Conservation (phyloP, 2,113 vertebrate genomes). For the Muntiacus muntjak region DNA sequence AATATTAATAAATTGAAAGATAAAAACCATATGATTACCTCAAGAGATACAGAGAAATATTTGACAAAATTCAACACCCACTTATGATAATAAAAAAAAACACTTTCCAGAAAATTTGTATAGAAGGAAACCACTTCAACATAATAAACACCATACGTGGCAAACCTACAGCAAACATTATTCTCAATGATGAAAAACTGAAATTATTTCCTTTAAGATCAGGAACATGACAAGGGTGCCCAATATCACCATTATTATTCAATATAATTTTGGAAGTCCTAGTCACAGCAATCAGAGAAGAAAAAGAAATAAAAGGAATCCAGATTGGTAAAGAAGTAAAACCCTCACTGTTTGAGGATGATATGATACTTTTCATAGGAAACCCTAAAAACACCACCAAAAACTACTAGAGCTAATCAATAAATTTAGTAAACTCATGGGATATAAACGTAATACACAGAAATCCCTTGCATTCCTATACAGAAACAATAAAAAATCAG, state of each 20-base stretch:
- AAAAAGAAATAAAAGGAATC: background rate
- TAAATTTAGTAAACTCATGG: background rate
- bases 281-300: background rate
- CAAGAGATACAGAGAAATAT: background rate
- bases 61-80: background rate
- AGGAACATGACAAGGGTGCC: background rate
- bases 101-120: background rate
- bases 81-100: background rate
- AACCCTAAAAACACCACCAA: background rate
- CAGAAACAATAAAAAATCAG: background rate
- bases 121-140: background rate
- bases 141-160: background rate
- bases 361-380: background rate
- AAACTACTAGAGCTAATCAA: background rate
- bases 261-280: background rate
- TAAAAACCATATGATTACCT: background rate
- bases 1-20: background rate
- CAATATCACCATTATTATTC: background rate
- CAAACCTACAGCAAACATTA: background rate
- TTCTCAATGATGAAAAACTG: background rate
- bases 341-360: background rate
- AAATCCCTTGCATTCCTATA: background rate
- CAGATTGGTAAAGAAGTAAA: background rate
- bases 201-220: background rate
- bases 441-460: background rate